Evolutionary conservation across 1,140 invertebrate genomes (phyloP).

Genomic region (Eupeodes corollae): DNA sequence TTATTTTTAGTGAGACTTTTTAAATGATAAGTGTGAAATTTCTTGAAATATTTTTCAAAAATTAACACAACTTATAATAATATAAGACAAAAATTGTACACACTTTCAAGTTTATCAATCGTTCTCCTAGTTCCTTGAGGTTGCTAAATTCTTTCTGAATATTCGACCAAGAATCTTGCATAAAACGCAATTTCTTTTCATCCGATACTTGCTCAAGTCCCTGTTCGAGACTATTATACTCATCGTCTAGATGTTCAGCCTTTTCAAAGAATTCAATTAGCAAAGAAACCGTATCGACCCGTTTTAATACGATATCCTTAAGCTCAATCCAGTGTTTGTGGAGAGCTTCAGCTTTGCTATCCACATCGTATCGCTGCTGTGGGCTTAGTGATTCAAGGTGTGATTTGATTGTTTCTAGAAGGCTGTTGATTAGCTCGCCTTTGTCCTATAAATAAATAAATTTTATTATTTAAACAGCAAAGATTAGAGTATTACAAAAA

Average conservation of each 20-base stretch:
- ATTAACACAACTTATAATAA: too few species aligned
- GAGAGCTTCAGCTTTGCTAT: conserved; percentile 49
- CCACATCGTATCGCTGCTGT: conserved; percentile 49
- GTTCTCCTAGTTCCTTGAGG: conserved; percentile 49
- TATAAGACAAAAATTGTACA: conserved; percentile 11
- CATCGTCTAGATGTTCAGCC: conserved; percentile 51
- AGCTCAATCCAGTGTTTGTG: conserved; percentile 53
- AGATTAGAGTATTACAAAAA: background rate
- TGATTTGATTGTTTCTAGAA: conserved; percentile 50
- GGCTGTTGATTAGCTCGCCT: conserved; percentile 52
- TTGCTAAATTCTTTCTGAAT: conserved; percentile 48
- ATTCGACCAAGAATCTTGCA: conserved; percentile 51
- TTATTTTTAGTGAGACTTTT: too few species aligned
- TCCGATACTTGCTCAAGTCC: conserved; percentile 39
- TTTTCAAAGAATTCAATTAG: conserved; percentile 66
- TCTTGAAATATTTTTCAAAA: too few species aligned
- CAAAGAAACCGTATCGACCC: conserved; percentile 50
- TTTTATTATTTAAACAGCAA: background rate
- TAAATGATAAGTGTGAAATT: too few species aligned
- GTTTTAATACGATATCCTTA: conserved; percentile 48
- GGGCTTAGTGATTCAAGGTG: conserved; percentile 56
- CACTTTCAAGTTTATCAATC: conserved; percentile 51
- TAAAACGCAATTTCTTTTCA: conserved; percentile 43
- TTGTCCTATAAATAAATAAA: conserved; percentile 44
- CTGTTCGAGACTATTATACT: conserved; percentile 54